Conservation (phyloP, 1,140 invertebrate species). For the Leptinotarsa lineolata region DNA sequence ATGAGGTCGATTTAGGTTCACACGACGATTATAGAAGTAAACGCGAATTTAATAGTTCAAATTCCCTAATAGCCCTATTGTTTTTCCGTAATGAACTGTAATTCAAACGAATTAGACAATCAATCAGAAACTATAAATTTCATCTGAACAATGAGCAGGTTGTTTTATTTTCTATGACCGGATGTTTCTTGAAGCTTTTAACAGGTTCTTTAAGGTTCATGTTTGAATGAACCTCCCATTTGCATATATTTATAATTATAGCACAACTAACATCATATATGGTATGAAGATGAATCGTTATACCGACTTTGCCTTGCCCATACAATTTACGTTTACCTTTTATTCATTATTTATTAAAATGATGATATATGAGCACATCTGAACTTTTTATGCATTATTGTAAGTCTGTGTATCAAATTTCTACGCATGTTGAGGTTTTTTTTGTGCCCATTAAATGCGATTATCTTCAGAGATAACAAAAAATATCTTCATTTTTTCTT, state of each 20-base stretch:
- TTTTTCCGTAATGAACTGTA: constrained; percentile 7
- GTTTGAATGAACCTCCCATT: constrained; percentile 4
- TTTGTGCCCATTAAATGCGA: constrained; percentile 17
- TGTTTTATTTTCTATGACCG: constrained; percentile 11
- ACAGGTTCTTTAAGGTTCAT: constrained; percentile 6
- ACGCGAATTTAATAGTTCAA: constrained; percentile 21
- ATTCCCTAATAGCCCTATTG: constrained; percentile 13
- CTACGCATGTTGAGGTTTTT: constrained; percentile 14
- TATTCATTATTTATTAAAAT: constrained; percentile 16
- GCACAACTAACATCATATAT: constrained; percentile 10
- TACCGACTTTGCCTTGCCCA: constrained; percentile 9
- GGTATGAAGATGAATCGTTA: constrained; percentile 16
- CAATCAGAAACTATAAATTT: constrained; percentile 17
- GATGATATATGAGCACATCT: constrained; percentile 15
- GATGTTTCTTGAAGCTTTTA: not conserved
- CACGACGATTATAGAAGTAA: constrained; percentile 7
- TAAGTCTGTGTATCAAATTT: constrained; percentile 19
- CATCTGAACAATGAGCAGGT: constrained; percentile 13
- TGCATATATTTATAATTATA: constrained; percentile 20
- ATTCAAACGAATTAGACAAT: constrained; percentile 11
- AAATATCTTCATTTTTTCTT: constrained; percentile 22
- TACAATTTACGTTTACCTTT: constrained; percentile 13
- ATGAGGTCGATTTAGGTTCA: constrained; percentile 1
- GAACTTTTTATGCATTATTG: not conserved
- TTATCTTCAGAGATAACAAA: constrained; percentile 22